Evolutionary conservation across 2,113 vertebrate genomes (phyloP).

Genomic region (Halichoerus grypus): DNA sequence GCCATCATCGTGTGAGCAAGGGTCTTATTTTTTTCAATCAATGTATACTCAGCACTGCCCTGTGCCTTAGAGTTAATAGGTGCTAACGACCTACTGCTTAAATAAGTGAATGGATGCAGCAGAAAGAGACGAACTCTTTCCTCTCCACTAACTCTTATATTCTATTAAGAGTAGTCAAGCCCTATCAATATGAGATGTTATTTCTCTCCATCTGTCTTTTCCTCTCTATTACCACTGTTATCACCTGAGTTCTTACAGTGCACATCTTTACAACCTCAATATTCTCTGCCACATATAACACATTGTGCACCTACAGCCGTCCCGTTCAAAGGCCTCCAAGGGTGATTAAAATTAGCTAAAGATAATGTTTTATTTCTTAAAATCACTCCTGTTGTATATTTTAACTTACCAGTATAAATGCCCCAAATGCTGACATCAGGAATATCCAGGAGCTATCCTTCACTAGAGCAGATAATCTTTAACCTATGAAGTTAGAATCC

Average conservation of each 20-base stretch:
- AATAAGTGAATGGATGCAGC: neutral
- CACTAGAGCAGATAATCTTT: neutral
- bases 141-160: neutral
- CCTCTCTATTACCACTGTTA: neutral
- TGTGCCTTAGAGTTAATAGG: neutral
- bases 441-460: neutral
- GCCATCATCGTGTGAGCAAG: neutral
- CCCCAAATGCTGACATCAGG: neutral
- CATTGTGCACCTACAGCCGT: neutral
- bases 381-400: neutral
- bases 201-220: neutral
- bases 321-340: neutral
- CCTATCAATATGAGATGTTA: neutral
- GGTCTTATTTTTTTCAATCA: neutral
- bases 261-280: neutral
- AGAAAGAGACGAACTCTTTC: neutral
- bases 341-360: neutral
- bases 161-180: neutral
- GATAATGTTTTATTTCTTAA: neutral
- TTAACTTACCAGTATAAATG: neutral
- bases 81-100: slow-evolving; percentile 37
- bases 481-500: slow-evolving; percentile 6
- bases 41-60: neutral
- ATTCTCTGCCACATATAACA: neutral
- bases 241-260: neutral